Percentiles rank a stretch among this genome's conserved stretches.
phyloP scores from a whole-genome alignment of 2,888 invertebrate genomes.

The Epinotia brunnichana region DNA sequence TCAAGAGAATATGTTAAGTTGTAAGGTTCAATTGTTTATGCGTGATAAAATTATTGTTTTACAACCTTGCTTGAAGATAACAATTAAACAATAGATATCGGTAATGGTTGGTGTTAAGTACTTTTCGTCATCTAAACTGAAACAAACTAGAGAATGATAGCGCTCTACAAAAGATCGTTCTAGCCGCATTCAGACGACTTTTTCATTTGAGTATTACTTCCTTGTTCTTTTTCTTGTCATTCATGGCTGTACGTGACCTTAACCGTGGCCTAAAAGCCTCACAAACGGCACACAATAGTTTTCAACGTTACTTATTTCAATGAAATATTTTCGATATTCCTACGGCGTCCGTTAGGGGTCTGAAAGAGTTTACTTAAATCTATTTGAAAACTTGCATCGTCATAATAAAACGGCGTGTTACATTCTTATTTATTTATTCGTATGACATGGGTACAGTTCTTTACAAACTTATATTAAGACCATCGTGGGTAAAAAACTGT shows the following conservation, averaged over 20 bases:
- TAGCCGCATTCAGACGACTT: neutral
- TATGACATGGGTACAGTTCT: no score
- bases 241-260: slow-evolving; percentile 35
- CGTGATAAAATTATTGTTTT: no score
- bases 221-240: slow-evolving; percentile 13
- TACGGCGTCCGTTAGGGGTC: neutral
- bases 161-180: neutral
- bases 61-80: no score
- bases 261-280: slow-evolving; percentile 28
- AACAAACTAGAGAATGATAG: no score
- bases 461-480: no score
- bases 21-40: no score
- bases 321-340: neutral
- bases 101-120: no score
- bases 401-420: neutral
- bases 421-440: no score
- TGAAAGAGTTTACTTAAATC: neutral
- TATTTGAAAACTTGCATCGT: neutral
- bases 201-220: slow-evolving; percentile 23
- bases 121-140: no score
- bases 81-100: no score
- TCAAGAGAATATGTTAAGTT: no score
- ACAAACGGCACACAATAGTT: slow-evolving; percentile 18
- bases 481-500: no score
- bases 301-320: slow-evolving; percentile 18